These are phyloP conservation scores for Grapholita molesta DNA, from an alignment of 1,140 invertebrate species.

Conservation along the genomic window DNA sequence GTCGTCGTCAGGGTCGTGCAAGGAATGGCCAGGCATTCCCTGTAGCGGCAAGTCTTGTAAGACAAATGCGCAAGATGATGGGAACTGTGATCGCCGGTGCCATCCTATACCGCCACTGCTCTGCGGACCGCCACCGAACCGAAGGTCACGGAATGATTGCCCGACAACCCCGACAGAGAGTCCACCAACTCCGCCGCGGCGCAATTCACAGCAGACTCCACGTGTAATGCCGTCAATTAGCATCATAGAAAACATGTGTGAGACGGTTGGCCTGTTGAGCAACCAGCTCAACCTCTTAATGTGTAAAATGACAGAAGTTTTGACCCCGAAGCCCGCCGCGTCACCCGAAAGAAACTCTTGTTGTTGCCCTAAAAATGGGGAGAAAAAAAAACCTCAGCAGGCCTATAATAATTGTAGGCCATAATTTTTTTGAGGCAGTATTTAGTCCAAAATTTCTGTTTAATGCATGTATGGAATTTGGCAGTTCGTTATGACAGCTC, in stretches of 20 bases:
- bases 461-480: not conserved
- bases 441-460: not conserved
- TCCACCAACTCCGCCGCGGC: not conserved
- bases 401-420: not conserved
- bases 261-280: slow-evolving; percentile 49
- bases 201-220: not conserved
- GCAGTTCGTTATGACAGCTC: not conserved
- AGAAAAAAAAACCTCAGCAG: not conserved
- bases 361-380: slow-evolving; percentile 50
- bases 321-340: not conserved
- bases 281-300: slow-evolving; percentile 51
- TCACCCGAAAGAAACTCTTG: slow-evolving; percentile 44
- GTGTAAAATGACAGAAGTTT: slow-evolving; percentile 43
- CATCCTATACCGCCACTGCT: not conserved
- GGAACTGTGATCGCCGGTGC: not conserved
- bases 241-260: slow-evolving; percentile 51
- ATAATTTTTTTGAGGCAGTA: not conserved
- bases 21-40: not conserved
- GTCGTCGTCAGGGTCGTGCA: slow-evolving; percentile 22
- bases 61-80: not conserved
- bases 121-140: not conserved
- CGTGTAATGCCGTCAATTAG: slow-evolving; percentile 29
- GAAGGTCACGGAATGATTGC: no score
- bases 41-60: not conserved
- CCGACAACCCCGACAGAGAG: not conserved